phyloP scores from a whole-genome alignment of 1,140 invertebrate genomes.

The Sinonovacula constricta region DNA sequence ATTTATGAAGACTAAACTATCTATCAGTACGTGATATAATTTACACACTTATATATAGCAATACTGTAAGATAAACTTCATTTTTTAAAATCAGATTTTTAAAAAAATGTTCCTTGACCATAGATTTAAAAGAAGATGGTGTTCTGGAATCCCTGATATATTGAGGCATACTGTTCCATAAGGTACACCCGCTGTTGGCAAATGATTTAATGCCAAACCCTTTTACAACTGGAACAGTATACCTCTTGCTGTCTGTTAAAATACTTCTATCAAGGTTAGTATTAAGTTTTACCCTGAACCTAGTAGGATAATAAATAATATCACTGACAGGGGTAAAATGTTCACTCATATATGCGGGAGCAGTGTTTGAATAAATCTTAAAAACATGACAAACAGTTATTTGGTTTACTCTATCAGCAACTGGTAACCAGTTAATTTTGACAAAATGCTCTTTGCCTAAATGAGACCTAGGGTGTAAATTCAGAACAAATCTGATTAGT shows the following conservation, averaged over 20 bases:
- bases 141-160: background rate
- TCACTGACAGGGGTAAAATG: constrained; percentile 10
- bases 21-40: too few relatives aligned
- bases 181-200: constrained; percentile 12
- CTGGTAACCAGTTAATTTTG: constrained; percentile 21
- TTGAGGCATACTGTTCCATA: constrained; percentile 25
- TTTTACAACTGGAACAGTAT: constrained; percentile 18
- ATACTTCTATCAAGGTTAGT: background rate
- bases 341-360: constrained; percentile 14
- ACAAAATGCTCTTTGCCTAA: too few relatives aligned
- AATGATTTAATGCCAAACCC: constrained; percentile 17
- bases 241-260: background rate
- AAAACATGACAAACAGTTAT: constrained; percentile 14
- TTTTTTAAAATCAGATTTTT: too few relatives aligned
- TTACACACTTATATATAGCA: too few relatives aligned
- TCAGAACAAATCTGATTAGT: too few relatives aligned
- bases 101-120: background rate
- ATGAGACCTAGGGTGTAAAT: too few relatives aligned
- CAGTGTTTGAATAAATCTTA: constrained; percentile 6
- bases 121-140: background rate
- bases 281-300: background rate
- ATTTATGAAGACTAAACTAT: too few relatives aligned
- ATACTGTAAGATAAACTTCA: too few relatives aligned
- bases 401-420: background rate
- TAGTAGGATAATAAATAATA: background rate